These are phyloP conservation scores for Tapirus indicus DNA, from an alignment of 2,797 vertebrate species.

Conservation along the genomic window DNA sequence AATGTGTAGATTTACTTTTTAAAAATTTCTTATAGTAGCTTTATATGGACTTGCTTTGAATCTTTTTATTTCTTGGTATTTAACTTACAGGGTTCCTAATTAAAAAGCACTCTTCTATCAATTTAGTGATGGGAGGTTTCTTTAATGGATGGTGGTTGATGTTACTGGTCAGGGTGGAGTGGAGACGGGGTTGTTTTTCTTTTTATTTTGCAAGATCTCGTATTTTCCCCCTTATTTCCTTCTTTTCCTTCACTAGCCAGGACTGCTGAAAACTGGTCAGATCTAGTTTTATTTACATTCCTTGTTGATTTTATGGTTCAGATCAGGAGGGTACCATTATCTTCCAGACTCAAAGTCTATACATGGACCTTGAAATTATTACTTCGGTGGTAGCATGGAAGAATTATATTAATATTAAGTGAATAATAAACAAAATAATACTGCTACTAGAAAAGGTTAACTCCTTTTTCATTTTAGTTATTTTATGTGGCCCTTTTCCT, in stretches of 20 bases:
- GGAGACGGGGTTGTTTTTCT: not conserved
- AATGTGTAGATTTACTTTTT: not conserved
- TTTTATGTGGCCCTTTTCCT: not conserved
- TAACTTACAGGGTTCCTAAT: not conserved
- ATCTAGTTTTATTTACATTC: not conserved
- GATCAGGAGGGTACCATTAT: not conserved
- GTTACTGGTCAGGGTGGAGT: not conserved
- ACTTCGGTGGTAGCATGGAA: not conserved
- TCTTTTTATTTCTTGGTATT: conserved; percentile 39
- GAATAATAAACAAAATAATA: not conserved
- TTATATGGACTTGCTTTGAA: not conserved
- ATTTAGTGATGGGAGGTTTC: not conserved
- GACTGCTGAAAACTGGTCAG: not conserved
- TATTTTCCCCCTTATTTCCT: not conserved
- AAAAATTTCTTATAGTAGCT: not conserved
- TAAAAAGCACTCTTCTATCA: conserved; percentile 13
- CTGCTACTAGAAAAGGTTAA: not conserved
- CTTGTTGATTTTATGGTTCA: not conserved
- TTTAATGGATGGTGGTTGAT: not conserved
- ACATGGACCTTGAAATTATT: not conserved
- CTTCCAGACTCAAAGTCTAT: not conserved
- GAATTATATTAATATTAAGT: conserved; percentile 4
- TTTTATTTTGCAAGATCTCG: conserved; percentile 1
- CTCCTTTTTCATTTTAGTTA: not conserved
- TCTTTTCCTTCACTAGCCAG: not conserved